These are phyloP conservation scores for Polia nebulosa DNA, from an alignment of 2,888 invertebrate genomes.

Conservation along the genomic window DNA sequence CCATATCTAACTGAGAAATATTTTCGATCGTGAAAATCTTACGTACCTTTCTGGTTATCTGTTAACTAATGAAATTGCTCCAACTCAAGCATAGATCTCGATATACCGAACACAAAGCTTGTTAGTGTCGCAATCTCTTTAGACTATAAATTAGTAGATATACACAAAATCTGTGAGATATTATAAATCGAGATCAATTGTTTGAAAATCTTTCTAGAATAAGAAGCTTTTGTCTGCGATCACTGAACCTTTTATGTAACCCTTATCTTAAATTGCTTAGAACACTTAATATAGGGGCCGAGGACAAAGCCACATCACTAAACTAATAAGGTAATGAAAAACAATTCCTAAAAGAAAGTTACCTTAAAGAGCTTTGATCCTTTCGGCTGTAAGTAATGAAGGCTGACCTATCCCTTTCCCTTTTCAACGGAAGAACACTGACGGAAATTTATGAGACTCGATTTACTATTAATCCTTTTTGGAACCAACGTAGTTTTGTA, in stretches of 20 bases:
- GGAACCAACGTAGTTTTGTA: not conserved
- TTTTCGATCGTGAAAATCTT: not conserved
- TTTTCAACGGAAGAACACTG: constrained; percentile 23
- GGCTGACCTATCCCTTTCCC: constrained; percentile 27
- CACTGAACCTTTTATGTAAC: not conserved
- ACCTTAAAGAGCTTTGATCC: not conserved
- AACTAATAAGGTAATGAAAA: constrained; percentile 4
- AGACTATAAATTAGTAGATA: not conserved
- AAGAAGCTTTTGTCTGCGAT: not conserved
- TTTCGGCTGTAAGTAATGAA: constrained; percentile 38
- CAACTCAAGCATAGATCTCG: not conserved
- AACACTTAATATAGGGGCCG: not conserved
- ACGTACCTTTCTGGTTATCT: not conserved
- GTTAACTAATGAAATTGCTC: not conserved
- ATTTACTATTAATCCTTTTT: constrained; percentile 13
- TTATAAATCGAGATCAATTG: not conserved
- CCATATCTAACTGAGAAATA: not conserved
- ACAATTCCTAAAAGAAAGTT: constrained; percentile 7
- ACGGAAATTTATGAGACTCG: constrained; percentile 3
- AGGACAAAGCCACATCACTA: not conserved
- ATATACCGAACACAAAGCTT: not conserved
- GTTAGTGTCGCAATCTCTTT: not conserved
- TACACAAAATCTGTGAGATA: not conserved
- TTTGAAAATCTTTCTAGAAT: not conserved
- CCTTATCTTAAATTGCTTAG: not conserved